These are phyloP conservation scores for Microctenopoma stevenorrisi DNA, from an alignment of 2,797 vertebrate species.

Conservation along the genomic window DNA sequence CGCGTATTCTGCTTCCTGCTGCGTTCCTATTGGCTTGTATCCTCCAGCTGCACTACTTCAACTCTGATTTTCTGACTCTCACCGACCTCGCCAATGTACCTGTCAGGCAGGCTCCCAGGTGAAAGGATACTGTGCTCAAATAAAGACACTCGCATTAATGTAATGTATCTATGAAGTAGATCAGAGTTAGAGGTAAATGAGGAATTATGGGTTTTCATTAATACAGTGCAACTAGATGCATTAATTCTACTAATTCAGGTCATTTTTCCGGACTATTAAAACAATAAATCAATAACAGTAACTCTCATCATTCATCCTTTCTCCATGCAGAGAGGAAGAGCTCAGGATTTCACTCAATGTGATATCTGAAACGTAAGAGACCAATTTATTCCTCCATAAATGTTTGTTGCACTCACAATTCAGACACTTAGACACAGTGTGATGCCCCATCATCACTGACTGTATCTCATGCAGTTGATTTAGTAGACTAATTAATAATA, in stretches of 20 bases:
- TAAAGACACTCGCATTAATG: not conserved
- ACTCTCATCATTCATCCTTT: constrained; percentile 13
- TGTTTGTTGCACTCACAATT: constrained; percentile 6
- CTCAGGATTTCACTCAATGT: constrained; percentile 71
- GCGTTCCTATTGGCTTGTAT: constrained; percentile 84
- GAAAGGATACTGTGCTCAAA: constrained; percentile 7
- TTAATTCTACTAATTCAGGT: not conserved
- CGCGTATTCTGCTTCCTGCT: constrained; percentile 82
- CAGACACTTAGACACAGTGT: not conserved
- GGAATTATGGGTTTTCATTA: no score
- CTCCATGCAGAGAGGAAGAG: constrained; percentile 76
- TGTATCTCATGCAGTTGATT: not conserved
- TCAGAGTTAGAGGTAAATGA: not conserved
- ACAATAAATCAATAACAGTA: not conserved
- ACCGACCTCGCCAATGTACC: constrained; percentile 81
- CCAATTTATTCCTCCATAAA: constrained; percentile 24
- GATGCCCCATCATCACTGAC: not conserved
- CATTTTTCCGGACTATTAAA: not conserved
- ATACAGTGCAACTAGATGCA: not conserved
- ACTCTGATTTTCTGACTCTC: constrained; percentile 83
- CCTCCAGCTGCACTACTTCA: constrained; percentile 86
- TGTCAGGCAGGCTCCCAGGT: constrained; percentile 74
- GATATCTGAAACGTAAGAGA: constrained; percentile 81
- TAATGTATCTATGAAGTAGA: not conserved
- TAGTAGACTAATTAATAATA: not conserved